phyloP scores from a whole-genome alignment of 2,113 vertebrate genomes.

The Poicephalus gulielmi region DNA sequence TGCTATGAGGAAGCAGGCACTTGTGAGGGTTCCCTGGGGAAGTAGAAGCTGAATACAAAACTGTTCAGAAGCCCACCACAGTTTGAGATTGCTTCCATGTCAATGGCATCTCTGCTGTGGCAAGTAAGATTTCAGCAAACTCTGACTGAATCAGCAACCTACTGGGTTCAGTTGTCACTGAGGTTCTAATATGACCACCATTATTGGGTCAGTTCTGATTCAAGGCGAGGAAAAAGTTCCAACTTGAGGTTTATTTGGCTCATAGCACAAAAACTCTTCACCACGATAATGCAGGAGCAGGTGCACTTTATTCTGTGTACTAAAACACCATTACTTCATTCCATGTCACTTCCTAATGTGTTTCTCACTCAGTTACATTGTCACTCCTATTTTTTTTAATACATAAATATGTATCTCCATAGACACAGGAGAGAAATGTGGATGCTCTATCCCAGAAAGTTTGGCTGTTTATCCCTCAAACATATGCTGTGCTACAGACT shows the following conservation, averaged over 20 bases:
- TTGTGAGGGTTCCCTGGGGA: not conserved
- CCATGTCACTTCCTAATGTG: not conserved
- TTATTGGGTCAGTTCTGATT: not conserved
- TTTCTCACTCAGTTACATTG: not conserved
- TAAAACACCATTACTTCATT: not conserved
- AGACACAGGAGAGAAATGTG: not conserved
- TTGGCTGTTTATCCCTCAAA: not conserved
- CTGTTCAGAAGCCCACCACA: not conserved
- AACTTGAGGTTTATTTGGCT: not conserved
- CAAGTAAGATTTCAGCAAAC: not conserved
- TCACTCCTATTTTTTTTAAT: not conserved
- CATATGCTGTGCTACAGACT: conserved; percentile 2
- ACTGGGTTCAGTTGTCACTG: not conserved
- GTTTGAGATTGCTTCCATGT: not conserved
- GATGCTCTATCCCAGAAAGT: not conserved
- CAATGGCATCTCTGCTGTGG: not conserved
- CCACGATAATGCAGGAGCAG: not conserved
- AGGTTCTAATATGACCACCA: rapidly evolving
- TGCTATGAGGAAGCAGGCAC: rapidly evolving
- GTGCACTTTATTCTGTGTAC: not conserved
- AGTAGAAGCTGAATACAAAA: not conserved
- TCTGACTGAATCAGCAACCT: not conserved
- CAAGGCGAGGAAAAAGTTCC: not conserved
- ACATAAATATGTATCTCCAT: not conserved
- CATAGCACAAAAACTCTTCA: not conserved